Conservation (phyloP, 2,888 invertebrate genomes). For the Macroteleia sp. region DNA sequence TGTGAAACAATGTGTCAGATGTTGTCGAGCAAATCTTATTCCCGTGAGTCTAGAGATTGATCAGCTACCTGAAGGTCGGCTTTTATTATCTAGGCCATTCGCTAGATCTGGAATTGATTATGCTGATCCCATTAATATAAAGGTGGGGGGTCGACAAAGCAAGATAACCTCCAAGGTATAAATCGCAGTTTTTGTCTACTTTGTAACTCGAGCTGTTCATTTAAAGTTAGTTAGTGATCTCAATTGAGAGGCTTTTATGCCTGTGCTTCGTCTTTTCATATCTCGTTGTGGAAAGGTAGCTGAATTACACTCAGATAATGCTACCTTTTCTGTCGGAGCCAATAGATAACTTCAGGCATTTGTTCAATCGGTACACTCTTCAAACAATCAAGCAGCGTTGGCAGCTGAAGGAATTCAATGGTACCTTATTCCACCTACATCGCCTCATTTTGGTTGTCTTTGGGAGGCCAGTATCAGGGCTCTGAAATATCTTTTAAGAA, state of each 20-base stretch:
- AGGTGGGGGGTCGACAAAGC: neutral
- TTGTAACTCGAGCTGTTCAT: slow-evolving; percentile 1
- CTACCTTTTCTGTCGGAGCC: slow-evolving; percentile 6
- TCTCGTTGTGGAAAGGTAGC: neutral
- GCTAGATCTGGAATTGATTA: neutral
- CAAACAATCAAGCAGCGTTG: neutral
- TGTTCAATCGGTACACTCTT: neutral
- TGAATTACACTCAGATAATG: slow-evolving; percentile 9
- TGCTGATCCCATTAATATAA: neutral
- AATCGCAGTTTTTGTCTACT: neutral
- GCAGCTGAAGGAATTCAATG: neutral
- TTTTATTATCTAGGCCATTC: slow-evolving; percentile 3
- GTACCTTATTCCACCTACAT: slow-evolving; percentile 4
- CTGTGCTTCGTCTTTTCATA: neutral
- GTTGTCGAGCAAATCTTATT: slow-evolving; percentile 15
- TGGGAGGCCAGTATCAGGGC: slow-evolving; percentile 15
- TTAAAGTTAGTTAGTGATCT: neutral
- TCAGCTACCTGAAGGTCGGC: slow-evolving; percentile 7
- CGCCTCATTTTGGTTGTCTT: slow-evolving; percentile 4
- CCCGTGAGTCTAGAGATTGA: neutral
- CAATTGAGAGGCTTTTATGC: neutral
- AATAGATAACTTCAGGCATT: neutral
- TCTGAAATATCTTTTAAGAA: slow-evolving; percentile 68
- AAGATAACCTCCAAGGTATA: neutral
- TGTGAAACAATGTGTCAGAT: slow-evolving; percentile 28